A percentile compares a stretch with the other conserved stretches of the same genome.
Conservation (phyloP, 2,113 vertebrate species). For the Corydoras maculifer region DNA sequence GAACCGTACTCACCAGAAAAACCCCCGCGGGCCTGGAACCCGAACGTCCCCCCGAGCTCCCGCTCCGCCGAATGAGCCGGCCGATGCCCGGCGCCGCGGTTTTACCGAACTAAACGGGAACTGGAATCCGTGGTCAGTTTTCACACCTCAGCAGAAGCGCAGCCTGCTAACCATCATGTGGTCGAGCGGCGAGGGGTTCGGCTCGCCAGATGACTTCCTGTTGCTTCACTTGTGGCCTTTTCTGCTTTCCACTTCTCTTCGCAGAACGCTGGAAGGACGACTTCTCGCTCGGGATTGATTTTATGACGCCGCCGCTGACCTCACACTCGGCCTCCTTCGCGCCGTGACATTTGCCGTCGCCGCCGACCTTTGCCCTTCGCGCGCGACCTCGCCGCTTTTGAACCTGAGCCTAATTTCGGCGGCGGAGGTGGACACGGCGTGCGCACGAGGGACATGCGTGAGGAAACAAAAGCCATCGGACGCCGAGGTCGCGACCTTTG, state of each 20-base stretch:
- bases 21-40: not conserved
- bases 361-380: not conserved
- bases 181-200: conserved; percentile 57
- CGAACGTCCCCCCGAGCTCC: too few relatives aligned
- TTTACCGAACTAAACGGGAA: conserved; percentile 65
- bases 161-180: conserved; percentile 70
- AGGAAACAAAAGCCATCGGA: too few relatives aligned
- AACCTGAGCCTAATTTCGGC: too few relatives aligned
- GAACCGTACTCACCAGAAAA: not conserved
- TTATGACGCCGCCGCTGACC: conserved; percentile 8
- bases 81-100: conserved; percentile 58
- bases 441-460: too few relatives aligned
- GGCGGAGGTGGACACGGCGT: too few relatives aligned
- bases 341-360: not conserved
- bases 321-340: conserved; percentile 1
- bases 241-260: conserved; percentile 66
- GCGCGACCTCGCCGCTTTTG: not conserved
- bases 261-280: conserved; percentile 6
- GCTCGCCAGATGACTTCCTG: conserved; percentile 72
- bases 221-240: conserved; percentile 58
- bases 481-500: too few relatives aligned
- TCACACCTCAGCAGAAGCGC: conserved; percentile 62
- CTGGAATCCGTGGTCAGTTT: conserved; percentile 48
- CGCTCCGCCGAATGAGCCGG: conserved; percentile 8
- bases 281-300: conserved; percentile 22